Evolutionary conservation across 2,113 vertebrate species (phyloP), one percentile per base, ranked within the genome.

Genomic region (cat (Felis catus)): DNA sequence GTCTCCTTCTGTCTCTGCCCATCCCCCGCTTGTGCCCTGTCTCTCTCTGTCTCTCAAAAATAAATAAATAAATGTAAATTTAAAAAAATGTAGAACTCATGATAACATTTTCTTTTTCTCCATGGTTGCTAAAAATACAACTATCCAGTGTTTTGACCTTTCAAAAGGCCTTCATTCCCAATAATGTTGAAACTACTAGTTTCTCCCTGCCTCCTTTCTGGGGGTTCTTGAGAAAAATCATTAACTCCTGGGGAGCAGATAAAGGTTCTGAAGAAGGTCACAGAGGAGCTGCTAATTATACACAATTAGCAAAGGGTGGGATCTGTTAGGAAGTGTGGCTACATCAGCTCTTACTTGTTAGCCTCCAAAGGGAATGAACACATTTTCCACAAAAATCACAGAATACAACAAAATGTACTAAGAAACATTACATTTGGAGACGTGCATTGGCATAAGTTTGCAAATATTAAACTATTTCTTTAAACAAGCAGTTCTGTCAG

Each of bases 201-300:
- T 85, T 88, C 39, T 65, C 14, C 9, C 70, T 86, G 31, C 19
- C 51, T 48, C 55, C 71, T 81, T 16, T 94, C 55, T 41, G 31
- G 71, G 70, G 51, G 33, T 92, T 97, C 63, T 74, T 90, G 79
- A 74, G 80, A 82, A 90, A 90, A 89, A 55, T 33, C 51, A 53
- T 92, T 89, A 73, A 41, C 68, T 73, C 45, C 86, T 39, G 68
- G 74, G 95, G 90, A 89, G 61, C 9, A 36, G 45, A 91, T n/a
- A 27, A 61, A 82, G 65, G 58, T 78, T 86, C 39, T 31, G 25
- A 70, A 68, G 84, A 71, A 33, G 3, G 10, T 96, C 83, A 55
- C 73, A 66, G 55, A 92, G 63, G 48, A 89, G 80, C 84, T 96
- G 95, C 65, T 97, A 95, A 95, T 96, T 96, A 90, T 68, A 91